Evolutionary conservation across 1,140 invertebrate species (phyloP).

Genomic region (Drosophila subobscura): DNA sequence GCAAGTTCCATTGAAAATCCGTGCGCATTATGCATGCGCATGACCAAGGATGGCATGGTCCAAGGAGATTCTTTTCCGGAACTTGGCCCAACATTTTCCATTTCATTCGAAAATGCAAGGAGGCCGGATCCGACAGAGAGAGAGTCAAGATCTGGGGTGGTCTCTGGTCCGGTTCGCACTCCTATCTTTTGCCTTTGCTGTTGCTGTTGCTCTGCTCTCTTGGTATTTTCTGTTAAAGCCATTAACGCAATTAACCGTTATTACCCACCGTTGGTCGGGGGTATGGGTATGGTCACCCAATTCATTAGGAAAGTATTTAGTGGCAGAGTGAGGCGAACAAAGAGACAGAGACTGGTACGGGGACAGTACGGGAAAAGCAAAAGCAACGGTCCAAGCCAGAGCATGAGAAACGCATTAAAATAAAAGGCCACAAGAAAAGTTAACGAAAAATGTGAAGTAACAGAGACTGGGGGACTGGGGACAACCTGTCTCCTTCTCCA

Average conservation of each 20-base stretch:
- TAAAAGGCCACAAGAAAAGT: slow-evolving; percentile 23
- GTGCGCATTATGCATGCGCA: slow-evolving; percentile 28
- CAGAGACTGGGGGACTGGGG: slow-evolving; percentile 16
- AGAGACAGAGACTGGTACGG: slow-evolving; percentile 8
- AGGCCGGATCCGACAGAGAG: slow-evolving; percentile 1
- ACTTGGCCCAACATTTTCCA: slow-evolving; percentile 44
- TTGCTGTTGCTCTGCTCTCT: slow-evolving; percentile 72
- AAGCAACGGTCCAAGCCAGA: slow-evolving; percentile 70
- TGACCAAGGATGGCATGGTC: background rate
- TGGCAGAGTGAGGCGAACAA: slow-evolving; percentile 40
- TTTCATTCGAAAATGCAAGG: slow-evolving; percentile 48
- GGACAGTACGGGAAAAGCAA: slow-evolving; percentile 14
- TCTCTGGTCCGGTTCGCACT: background rate
- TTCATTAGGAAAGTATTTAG: slow-evolving; percentile 79
- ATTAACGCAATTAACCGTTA: slow-evolving; percentile 82
- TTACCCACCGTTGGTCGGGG: slow-evolving; percentile 61
- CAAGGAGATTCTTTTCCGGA: slow-evolving; percentile 10
- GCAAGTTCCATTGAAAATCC: slow-evolving; percentile 24
- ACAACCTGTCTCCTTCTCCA: slow-evolving; percentile 17
- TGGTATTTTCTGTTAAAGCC: slow-evolving; percentile 77
- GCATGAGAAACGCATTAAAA: slow-evolving; percentile 81
- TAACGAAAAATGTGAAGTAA: slow-evolving; percentile 43
- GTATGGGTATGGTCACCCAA: slow-evolving; percentile 72
- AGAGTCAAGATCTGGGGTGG: slow-evolving; percentile 3
- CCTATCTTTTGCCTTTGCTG: slow-evolving; percentile 20